Evolutionary conservation across 2,113 vertebrate species (phyloP), one percentile per base, ranked within the genome.

Genomic region (Oostethus manadensis): DNA sequence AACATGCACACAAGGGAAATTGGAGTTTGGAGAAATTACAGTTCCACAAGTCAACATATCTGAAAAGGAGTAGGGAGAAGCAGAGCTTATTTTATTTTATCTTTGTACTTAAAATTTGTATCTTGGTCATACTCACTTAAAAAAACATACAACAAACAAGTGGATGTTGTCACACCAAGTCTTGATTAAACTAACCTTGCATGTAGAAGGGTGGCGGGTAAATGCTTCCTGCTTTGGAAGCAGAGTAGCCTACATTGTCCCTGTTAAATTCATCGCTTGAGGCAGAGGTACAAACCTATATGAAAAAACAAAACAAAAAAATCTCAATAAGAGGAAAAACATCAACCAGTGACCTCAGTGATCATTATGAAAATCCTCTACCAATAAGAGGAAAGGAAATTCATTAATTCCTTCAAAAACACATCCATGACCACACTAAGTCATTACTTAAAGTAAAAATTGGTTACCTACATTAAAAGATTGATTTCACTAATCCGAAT

Each of bases 251-350:
- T 20, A 88, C 73, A n/a, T 86, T 60, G 51, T 96, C 93, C 84
- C 93, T 91, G 88, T 88, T 88, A 64, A 93, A 99, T 66, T 96
- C 94, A 1, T 98, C 96, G 73, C 92, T 92, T 77, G 94, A 92
- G 82, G 91, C 89, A 65, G 93, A 78, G 14, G 91, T 89, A 84
- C 95, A 98, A 72, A 97, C 97, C 96, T 98, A 83, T 14, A 64
- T 42, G 13, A 42, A 13, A 6, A 57, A 48, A 48, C 56, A 46
- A 8, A 33, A 4, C 29, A 33, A 21, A 33, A 18, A 65, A 50
- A 50, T 9, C 9, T 22, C 56, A 45, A n/a, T 22, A 15, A 23
- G 17, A 10, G 21, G 21, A 44, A 23, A n/a, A 42, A 56, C 13
- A 35, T 14, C 5, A 21, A 55, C 10, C 11, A 8, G 17, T n/a